Percentiles rank a stretch among this genome's conserved stretches.
phyloP scores from a whole-genome alignment of 2,797 vertebrate species.

The Hirundo rustica region DNA sequence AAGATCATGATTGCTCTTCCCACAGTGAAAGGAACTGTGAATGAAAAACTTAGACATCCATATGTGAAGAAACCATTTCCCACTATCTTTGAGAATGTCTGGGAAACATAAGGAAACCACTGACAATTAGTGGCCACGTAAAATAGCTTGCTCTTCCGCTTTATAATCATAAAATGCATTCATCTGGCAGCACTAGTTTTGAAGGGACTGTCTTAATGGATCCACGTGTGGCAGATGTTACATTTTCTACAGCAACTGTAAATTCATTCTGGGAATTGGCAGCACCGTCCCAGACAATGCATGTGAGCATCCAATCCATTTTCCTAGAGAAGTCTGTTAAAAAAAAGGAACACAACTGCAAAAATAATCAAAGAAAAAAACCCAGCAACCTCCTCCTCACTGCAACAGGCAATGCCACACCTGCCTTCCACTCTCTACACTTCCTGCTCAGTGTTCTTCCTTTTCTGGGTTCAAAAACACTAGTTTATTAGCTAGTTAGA shows the following conservation, averaged over 20 bases:
- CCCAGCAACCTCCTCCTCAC: neutral
- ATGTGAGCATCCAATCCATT: neutral
- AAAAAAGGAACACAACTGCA: neutral
- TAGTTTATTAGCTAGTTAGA: neutral
- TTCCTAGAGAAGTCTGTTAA: neutral
- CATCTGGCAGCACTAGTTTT: slow-evolving; percentile 23
- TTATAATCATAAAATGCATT: slow-evolving; percentile 35
- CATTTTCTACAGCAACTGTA: neutral
- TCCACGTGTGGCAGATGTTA: slow-evolving; percentile 15
- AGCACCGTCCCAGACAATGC: neutral
- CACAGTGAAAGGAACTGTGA: neutral
- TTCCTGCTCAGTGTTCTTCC: neutral
- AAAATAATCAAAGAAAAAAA: neutral
- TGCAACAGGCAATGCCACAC: neutral
- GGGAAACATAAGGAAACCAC: slow-evolving; percentile 58
- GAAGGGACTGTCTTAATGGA: slow-evolving; percentile 2
- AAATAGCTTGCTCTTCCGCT: slow-evolving; percentile 44
- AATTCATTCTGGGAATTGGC: slow-evolving; percentile 20
- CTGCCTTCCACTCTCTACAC: fast-evolving
- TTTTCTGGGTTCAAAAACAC: neutral
- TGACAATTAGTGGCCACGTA: slow-evolving; percentile 56
- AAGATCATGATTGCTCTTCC: neutral
- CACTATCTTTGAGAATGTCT: slow-evolving; percentile 40
- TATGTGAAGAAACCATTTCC: slow-evolving; percentile 35
- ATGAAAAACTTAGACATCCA: neutral